Conservation (phyloP, 2,797 vertebrate species). For the Gambusia yucatana region DNA sequence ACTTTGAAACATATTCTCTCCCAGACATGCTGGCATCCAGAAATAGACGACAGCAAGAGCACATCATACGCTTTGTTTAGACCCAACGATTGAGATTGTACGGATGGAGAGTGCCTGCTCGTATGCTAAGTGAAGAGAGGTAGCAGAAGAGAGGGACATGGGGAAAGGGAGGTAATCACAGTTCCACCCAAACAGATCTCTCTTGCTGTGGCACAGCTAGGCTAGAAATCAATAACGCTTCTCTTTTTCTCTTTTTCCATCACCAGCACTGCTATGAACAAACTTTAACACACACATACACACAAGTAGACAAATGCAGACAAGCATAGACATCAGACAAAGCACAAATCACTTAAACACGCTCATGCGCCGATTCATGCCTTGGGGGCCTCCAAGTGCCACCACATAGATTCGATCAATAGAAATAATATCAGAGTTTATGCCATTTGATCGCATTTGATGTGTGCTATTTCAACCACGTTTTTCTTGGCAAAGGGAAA, state of each 20-base stretch:
- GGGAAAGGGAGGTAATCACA: conserved; percentile 66
- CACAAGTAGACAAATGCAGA: conserved; percentile 23
- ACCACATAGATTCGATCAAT: conserved; percentile 72
- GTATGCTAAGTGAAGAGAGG: conserved; percentile 63
- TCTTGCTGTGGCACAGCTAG: conserved; percentile 57
- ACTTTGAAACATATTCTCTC: conserved; percentile 51
- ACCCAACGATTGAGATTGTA: conserved; percentile 57
- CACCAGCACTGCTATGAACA: conserved; percentile 56
- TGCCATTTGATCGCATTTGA: conserved; percentile 26
- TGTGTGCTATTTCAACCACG: conserved; percentile 32
- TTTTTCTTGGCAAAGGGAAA: conserved; percentile 17
- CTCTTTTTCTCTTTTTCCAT: conserved; percentile 46
- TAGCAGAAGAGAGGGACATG: conserved; percentile 24
- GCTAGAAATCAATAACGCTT: conserved; percentile 47
- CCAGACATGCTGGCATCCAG: conserved; percentile 47
- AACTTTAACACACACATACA: conserved; percentile 49
- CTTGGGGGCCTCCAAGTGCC: conserved; percentile 56
- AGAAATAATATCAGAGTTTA: conserved; percentile 69
- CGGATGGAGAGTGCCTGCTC: conserved; percentile 42
- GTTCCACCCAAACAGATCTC: conserved; percentile 76
- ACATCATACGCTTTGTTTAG: conserved; percentile 62
- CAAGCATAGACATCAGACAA: conserved; percentile 42
- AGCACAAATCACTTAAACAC: conserved; percentile 52
- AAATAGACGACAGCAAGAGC: conserved; percentile 61
- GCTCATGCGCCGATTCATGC: conserved; percentile 42